These are phyloP conservation scores for Volucella zonaria DNA, from an alignment of 2,888 invertebrate genomes.

Conservation along the genomic window DNA sequence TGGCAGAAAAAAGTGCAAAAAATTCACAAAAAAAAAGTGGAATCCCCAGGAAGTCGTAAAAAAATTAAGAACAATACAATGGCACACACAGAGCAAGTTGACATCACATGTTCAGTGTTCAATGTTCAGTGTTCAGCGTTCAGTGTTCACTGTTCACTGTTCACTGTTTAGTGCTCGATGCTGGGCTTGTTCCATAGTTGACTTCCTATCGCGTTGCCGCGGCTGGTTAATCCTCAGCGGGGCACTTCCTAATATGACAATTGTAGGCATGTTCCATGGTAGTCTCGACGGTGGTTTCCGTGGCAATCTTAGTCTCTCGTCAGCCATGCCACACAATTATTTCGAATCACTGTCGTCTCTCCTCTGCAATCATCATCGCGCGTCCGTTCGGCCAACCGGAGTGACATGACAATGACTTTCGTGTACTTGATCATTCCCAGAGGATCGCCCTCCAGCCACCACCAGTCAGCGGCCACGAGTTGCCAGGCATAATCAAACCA, in stretches of 20 bases:
- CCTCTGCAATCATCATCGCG: not conserved
- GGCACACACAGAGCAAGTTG: slow-evolving; percentile 57
- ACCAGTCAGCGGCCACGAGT: too few relatives aligned
- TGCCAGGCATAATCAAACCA: not conserved
- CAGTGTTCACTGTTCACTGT: too few relatives aligned
- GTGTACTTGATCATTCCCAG: slow-evolving; percentile 64
- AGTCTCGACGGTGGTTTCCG: slow-evolving; percentile 32
- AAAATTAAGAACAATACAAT: slow-evolving; percentile 69
- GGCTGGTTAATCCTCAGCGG: slow-evolving; percentile 53
- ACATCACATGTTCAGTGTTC: slow-evolving; percentile 55
- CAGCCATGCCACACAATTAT: slow-evolving; percentile 66
- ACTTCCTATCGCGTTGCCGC: slow-evolving; percentile 35
- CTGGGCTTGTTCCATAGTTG: slow-evolving; percentile 52
- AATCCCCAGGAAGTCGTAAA: slow-evolving; percentile 66
- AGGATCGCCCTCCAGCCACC: slow-evolving; percentile 28
- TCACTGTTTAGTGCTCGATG: too few relatives aligned
- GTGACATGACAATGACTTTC: slow-evolving; percentile 71
- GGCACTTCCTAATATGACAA: slow-evolving; percentile 71
- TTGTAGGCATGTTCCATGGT: slow-evolving; percentile 67
- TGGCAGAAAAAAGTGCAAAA: slow-evolving; percentile 1
- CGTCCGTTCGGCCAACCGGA: slow-evolving; percentile 13
- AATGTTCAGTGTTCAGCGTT: too few relatives aligned
- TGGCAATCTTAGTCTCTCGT: slow-evolving; percentile 38
- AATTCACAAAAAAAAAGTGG: slow-evolving; percentile 23
- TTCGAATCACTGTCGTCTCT: slow-evolving; percentile 50